These are phyloP conservation scores for Halcyon leucocephala DNA, from an alignment of 2,797 vertebrate species.

Conservation along the genomic window DNA sequence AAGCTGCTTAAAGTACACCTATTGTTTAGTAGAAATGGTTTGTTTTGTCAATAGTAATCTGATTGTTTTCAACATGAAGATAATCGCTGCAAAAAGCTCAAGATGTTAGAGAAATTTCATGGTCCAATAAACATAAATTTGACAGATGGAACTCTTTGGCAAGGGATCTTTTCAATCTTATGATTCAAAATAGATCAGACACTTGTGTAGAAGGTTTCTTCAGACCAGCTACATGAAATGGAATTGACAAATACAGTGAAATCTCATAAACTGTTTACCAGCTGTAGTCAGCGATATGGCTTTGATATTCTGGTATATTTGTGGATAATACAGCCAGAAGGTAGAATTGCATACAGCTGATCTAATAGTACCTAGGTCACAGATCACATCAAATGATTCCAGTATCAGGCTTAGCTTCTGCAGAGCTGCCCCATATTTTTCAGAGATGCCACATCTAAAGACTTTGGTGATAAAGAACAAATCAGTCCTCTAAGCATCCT, in stretches of 20 bases:
- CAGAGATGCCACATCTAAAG: background rate
- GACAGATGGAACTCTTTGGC: slow-evolving; percentile 31
- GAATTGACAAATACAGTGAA: background rate
- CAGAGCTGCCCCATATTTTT: background rate
- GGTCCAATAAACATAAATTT: slow-evolving; percentile 1
- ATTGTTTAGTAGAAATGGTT: background rate
- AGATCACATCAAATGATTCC: background rate
- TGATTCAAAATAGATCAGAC: background rate
- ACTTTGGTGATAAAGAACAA: background rate
- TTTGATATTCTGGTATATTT: background rate
- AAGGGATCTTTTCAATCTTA: background rate
- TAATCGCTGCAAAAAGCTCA: background rate
- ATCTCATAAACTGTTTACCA: background rate
- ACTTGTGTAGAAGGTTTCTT: background rate
- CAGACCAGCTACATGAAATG: background rate
- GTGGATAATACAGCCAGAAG: background rate
- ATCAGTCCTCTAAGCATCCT: background rate
- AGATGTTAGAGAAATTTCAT: slow-evolving; percentile 13
- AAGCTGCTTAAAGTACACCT: background rate
- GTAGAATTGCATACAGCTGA: background rate
- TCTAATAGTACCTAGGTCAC: background rate
- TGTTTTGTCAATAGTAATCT: background rate
- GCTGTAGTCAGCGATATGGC: background rate
- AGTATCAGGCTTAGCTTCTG: background rate
- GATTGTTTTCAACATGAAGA: background rate